Evolutionary conservation across 1,140 invertebrate species (phyloP).

Genomic region (Ctenoplectra terminalis): DNA sequence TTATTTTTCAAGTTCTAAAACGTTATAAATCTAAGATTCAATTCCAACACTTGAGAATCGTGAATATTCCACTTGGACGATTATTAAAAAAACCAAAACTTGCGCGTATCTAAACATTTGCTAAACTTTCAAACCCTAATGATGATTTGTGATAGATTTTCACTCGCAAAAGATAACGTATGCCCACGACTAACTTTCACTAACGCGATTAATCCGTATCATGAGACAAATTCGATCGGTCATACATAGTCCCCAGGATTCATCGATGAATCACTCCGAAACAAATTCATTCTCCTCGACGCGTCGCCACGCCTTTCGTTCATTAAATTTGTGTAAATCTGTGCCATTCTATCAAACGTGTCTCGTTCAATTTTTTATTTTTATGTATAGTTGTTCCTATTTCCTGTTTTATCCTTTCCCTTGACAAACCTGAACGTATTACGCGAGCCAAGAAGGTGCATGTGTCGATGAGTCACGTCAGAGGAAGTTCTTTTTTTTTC

Average conservation of each 20-base stretch:
- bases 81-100: too few species aligned
- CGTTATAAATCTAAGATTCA: too few species aligned
- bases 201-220: not conserved
- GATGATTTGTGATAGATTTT: not conserved
- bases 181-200: not conserved
- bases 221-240: slow-evolving; percentile 14
- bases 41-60: too few species aligned
- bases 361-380: not conserved
- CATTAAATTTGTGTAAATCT: not conserved
- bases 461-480: slow-evolving; percentile 73
- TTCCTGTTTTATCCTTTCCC: not conserved
- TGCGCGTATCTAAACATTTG: too few species aligned
- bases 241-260: not conserved
- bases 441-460: slow-evolving; percentile 53
- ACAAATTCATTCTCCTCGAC: slow-evolving; percentile 6
- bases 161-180: not conserved
- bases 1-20: too few species aligned
- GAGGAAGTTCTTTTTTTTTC: slow-evolving; percentile 73
- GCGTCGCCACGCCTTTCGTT: not conserved
- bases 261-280: not conserved
- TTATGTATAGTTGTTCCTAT: not conserved
- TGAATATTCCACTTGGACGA: too few species aligned
- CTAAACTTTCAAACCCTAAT: not conserved
- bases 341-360: not conserved
- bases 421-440: not conserved